A percentile compares a stretch with the other conserved stretches of the same genome.
phyloP scores from a whole-genome alignment of 37 sponge, comb jelly and placozoan species.

The Agelas oroides region DNA sequence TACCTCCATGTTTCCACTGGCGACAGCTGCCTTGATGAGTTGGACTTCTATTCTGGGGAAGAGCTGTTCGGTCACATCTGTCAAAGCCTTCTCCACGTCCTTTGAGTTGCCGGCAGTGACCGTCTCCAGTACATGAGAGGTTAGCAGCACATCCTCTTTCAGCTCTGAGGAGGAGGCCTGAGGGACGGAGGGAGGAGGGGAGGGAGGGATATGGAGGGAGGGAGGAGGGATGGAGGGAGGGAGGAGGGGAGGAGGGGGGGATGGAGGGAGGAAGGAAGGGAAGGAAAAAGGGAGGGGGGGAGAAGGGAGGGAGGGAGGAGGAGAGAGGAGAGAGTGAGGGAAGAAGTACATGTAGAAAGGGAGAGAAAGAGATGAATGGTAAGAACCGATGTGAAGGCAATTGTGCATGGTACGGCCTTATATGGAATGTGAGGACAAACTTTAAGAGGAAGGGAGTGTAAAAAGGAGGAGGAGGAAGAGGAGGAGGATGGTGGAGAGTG shows the following conservation, averaged over 20 bases:
- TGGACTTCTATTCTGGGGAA: constrained; percentile 18
- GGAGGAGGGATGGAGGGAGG: not conserved
- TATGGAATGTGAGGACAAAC: too few species aligned
- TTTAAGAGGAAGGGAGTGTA: too few species aligned
- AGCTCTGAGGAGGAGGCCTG: not conserved
- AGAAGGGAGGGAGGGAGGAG: not conserved
- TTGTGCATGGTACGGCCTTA: too few species aligned
- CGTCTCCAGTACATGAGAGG: not conserved
- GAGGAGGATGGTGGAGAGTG: not conserved
- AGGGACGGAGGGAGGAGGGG: not conserved
- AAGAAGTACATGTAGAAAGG: too few species aligned
- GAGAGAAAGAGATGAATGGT: too few species aligned
- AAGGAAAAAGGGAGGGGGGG: not conserved
- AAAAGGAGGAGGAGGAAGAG: too few species aligned
- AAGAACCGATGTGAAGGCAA: too few species aligned
- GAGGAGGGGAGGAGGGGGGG: too few species aligned
- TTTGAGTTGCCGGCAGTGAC: not conserved
- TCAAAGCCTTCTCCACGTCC: not conserved
- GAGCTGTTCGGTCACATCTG: constrained; percentile 23
- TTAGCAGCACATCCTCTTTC: not conserved
- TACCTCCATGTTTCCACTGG: constrained; percentile 27
- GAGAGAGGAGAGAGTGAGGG: not conserved
- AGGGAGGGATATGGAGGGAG: not conserved
- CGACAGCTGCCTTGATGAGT: constrained; percentile 33
- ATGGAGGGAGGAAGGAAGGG: too few species aligned